These are phyloP conservation scores for Turnix velox DNA, from an alignment of 2,113 vertebrate genomes.

Conservation along the genomic window DNA sequence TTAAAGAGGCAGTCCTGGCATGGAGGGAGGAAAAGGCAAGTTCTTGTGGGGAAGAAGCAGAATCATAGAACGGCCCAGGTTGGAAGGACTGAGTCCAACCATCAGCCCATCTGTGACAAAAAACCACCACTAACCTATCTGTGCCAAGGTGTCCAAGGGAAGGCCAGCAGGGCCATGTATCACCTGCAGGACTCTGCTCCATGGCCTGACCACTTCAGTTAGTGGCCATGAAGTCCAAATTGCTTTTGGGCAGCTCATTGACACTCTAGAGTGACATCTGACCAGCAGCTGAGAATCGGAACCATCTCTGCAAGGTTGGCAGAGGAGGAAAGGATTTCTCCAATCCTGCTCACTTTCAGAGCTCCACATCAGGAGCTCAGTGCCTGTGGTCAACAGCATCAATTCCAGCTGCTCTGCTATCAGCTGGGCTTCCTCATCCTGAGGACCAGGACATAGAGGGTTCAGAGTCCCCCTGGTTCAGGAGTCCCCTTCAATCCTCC, in stretches of 20 bases:
- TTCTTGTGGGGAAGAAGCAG: background rate
- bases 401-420: background rate
- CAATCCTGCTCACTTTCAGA: background rate
- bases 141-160: background rate
- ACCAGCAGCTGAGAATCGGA: background rate
- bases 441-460: background rate
- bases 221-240: background rate
- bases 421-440: background rate
- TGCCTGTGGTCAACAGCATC: background rate
- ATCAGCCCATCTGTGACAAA: no score
- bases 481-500: background rate
- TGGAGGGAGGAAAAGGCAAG: background rate
- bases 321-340: background rate
- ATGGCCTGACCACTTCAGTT: background rate
- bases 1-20: background rate
- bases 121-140: no score
- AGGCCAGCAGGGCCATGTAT: background rate
- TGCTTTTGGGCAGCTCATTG: background rate
- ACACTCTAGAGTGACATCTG: background rate
- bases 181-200: background rate
- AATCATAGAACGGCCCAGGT: no score
- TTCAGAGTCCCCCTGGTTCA: background rate
- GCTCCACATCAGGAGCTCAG: background rate
- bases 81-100: no score
- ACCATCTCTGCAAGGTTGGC: background rate